These are phyloP conservation scores for Gallinago jamesoni DNA, from an alignment of 2,113 vertebrate genomes.

Conservation along the genomic window DNA sequence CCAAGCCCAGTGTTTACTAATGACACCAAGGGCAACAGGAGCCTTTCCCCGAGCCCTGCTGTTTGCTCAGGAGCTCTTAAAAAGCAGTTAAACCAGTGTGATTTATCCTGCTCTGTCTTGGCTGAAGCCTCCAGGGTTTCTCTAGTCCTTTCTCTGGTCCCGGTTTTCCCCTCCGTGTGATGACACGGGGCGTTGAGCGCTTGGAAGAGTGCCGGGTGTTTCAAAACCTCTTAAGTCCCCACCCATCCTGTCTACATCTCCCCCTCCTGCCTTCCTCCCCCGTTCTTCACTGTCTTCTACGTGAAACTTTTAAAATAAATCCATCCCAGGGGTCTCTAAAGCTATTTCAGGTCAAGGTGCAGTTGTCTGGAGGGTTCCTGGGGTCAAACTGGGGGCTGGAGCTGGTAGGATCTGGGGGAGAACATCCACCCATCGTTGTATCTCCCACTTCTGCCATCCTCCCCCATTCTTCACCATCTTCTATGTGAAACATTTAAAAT, in stretches of 20 bases:
- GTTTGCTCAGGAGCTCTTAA: background rate
- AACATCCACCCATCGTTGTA: background rate
- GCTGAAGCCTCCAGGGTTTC: background rate
- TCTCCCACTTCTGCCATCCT: background rate
- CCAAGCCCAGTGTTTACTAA: background rate
- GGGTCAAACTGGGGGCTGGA: background rate
- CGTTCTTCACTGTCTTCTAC: fast-evolving
- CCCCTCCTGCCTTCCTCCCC: background rate
- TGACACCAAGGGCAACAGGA: background rate
- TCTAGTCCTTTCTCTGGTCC: background rate
- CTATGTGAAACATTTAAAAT: fast-evolving
- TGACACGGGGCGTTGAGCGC: background rate
- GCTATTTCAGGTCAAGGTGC: background rate
- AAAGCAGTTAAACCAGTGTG: background rate
- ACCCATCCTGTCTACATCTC: background rate
- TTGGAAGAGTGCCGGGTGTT: background rate
- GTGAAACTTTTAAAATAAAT: fast-evolving
- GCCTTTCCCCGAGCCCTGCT: background rate
- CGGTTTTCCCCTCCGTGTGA: fast-evolving
- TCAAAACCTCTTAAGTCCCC: background rate
- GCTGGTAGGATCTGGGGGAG: background rate
- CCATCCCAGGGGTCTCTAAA: background rate
- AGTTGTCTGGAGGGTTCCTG: background rate
- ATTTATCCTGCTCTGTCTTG: background rate
- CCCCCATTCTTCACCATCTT: fast-evolving